A percentile compares a stretch with the other conserved stretches of the same genome.
These are phyloP conservation scores for Aphrophora alni DNA, from an alignment of 2,888 invertebrate genomes.

Conservation along the genomic window DNA sequence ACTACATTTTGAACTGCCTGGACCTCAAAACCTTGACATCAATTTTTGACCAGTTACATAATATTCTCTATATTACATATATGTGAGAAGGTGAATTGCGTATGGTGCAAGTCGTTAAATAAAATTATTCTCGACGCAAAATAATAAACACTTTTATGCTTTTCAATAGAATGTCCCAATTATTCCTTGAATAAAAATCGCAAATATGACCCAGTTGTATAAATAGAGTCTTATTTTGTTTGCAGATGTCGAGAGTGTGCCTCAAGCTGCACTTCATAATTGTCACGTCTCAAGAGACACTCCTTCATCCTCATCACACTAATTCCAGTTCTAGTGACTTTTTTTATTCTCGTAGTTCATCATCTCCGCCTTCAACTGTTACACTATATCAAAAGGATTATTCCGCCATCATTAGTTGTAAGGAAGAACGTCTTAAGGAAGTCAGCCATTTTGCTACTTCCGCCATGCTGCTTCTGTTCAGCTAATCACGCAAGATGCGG, in stretches of 20 bases:
- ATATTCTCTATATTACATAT: no score
- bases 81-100: no score
- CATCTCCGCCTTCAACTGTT: conserved; percentile 1
- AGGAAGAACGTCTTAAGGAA: neutral
- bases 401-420: conserved; percentile 9
- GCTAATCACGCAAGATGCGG: neutral
- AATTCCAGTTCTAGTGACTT: neutral
- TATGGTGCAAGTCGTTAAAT: no score
- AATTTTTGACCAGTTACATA: no score
- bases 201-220: neutral
- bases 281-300: conserved; percentile 2
- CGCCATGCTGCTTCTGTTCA: neutral
- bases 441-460: conserved; percentile 4
- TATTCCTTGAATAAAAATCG: no score
- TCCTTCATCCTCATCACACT: neutral
- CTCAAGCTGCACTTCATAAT: neutral
- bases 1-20: no score
- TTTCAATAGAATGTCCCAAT: no score
- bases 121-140: no score
- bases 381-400: neutral
- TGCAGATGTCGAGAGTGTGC: neutral
- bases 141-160: no score
- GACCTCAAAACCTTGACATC: no score
- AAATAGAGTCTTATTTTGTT: neutral
- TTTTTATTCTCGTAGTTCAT: conserved; percentile 3